Conservation (phyloP, 2,888 invertebrate genomes). For the Theodoxus fluviatilis region DNA sequence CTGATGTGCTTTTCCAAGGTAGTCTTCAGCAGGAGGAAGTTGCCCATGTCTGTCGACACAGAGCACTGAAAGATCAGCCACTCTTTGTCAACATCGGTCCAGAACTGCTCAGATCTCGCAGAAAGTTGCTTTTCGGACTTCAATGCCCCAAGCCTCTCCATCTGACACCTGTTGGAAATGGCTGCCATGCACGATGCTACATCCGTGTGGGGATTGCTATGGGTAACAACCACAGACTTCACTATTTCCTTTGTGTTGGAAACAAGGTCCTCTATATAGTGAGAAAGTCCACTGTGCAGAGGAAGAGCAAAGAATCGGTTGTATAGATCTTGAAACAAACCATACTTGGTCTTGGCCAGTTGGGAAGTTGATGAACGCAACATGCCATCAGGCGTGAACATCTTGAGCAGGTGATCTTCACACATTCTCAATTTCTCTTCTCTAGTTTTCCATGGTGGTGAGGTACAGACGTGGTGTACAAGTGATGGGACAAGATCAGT, state of each 20-base stretch:
- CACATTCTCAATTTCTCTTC: not conserved
- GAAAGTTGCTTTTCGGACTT: slow-evolving; percentile 29
- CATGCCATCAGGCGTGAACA: slow-evolving; percentile 24
- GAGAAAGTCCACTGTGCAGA: slow-evolving; percentile 18
- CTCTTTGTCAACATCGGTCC: not conserved
- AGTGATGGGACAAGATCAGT: slow-evolving; percentile 18
- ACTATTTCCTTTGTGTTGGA: not conserved
- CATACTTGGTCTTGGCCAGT: not conserved
- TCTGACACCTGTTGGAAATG: not conserved
- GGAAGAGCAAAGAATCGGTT: slow-evolving; percentile 20
- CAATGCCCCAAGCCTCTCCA: slow-evolving; percentile 21
- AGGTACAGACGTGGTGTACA: not conserved
- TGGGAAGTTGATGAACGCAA: slow-evolving; percentile 12
- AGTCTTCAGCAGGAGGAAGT: slow-evolving; percentile 25
- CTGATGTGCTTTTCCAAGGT: slow-evolving; percentile 16
- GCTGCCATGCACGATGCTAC: not conserved
- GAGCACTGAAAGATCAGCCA: slow-evolving; percentile 26
- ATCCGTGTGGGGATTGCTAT: slow-evolving; percentile 22
- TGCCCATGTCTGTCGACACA: not conserved
- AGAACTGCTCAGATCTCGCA: slow-evolving; percentile 12
- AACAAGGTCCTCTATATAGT: not conserved
- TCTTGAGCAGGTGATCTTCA: slow-evolving; percentile 10
- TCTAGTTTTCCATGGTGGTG: not conserved
- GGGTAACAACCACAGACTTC: slow-evolving; percentile 22
- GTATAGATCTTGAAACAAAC: not conserved